Evolutionary conservation across 2,797 vertebrate genomes (phyloP).

Genomic region (Xenentodon cancila): DNA sequence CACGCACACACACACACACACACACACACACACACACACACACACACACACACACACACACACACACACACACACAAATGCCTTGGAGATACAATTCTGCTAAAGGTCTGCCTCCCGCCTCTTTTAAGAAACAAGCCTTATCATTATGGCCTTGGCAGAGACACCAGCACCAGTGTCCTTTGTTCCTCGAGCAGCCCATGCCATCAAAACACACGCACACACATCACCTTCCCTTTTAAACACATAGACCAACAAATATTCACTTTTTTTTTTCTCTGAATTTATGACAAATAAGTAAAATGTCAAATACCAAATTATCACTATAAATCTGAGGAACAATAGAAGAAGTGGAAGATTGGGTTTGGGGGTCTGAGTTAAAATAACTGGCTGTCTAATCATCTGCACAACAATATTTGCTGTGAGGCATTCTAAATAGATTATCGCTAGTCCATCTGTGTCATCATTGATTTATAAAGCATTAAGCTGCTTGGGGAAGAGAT

Average conservation of each 20-base stretch:
- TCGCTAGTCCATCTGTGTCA: slow-evolving; percentile 99
- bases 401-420: slow-evolving; percentile 99
- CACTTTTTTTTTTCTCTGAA: slow-evolving; percentile 18
- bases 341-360: slow-evolving; percentile 68
- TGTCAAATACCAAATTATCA: slow-evolving; percentile 50
- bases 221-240: slow-evolving; percentile 18
- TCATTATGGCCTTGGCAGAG: slow-evolving; percentile 94
- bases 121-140: slow-evolving; percentile 91
- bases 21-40: slow-evolving; percentile 10
- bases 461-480: slow-evolving; percentile 99
- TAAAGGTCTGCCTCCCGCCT: slow-evolving; percentile 83
- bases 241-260: slow-evolving; percentile 3
- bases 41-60: slow-evolving; percentile 14
- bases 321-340: slow-evolving; percentile 60
- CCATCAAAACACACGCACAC: slow-evolving; percentile 66
- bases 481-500: slow-evolving; percentile 90
- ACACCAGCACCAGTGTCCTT: slow-evolving; percentile 83
- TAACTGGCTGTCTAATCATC: slow-evolving; percentile 98
- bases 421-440: slow-evolving; percentile 99
- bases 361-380: slow-evolving; percentile 86
- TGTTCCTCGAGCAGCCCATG: slow-evolving; percentile 87
- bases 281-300: slow-evolving; percentile 55
- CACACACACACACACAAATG: slow-evolving; percentile 61
- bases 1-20: slow-evolving; percentile 32
- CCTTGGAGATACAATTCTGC: slow-evolving; percentile 92